Percentiles rank a stretch among this genome's conserved stretches.
phyloP scores from a whole-genome alignment of 1,140 invertebrate genomes.

The Drosophila tani region DNA sequence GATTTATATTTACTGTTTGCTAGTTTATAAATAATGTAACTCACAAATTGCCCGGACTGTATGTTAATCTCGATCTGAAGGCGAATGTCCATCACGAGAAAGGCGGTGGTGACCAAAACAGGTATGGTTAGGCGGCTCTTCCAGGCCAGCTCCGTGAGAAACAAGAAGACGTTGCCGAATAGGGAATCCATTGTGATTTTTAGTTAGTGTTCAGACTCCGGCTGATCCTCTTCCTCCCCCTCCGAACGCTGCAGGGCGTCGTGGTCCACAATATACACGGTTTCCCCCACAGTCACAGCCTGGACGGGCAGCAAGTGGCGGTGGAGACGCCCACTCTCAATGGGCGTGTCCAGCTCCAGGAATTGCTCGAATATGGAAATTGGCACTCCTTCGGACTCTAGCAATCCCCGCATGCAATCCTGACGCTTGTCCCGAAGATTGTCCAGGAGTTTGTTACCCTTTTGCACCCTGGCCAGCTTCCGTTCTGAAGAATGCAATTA shows the following conservation, averaged over 20 bases:
- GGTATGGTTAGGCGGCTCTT: conserved; percentile 85
- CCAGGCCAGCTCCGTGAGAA: conserved; percentile 86
- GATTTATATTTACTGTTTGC: neutral
- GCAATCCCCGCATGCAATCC: conserved; percentile 85
- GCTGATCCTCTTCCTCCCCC: conserved; percentile 18
- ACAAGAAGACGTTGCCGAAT: conserved; percentile 85
- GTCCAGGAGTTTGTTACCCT: conserved; percentile 84
- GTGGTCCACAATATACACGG: conserved; percentile 85
- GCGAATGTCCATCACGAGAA: conserved; percentile 86
- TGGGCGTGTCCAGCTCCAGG: conserved; percentile 84
- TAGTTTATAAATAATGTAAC: neutral
- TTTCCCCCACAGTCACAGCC: conserved; percentile 85
- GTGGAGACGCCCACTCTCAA: conserved; percentile 80
- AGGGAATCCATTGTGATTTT: conserved; percentile 69
- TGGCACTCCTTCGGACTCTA: conserved; percentile 66
- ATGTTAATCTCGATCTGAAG: conserved; percentile 86
- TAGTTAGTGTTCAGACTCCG: conserved; percentile 24
- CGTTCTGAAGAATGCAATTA: conserved; percentile 73
- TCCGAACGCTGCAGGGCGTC: conserved; percentile 79
- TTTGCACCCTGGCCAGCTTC: conserved; percentile 85
- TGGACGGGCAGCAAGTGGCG: conserved; percentile 85
- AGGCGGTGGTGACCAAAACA: conserved; percentile 85
- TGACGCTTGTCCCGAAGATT: conserved; percentile 85
- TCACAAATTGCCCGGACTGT: conserved; percentile 82
- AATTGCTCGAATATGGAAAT: conserved; percentile 57